phyloP scores from a whole-genome alignment of 2,888 invertebrate genomes.

The Trachelus tabidus region DNA sequence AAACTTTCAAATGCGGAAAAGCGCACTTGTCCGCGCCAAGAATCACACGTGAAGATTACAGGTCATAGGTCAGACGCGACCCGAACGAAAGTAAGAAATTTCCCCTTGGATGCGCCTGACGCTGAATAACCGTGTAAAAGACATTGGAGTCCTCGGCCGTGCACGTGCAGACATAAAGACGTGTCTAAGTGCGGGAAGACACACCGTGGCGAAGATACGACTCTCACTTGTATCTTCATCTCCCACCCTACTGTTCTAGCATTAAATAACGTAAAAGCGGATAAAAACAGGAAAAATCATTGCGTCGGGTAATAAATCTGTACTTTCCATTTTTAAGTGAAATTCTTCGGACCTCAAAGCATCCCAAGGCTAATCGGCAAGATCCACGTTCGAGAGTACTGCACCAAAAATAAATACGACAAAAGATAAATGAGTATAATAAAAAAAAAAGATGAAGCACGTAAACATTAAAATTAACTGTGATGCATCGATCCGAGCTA shows the following conservation, averaged over 20 bases:
- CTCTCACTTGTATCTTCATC: conserved; percentile 2
- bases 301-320: too few species aligned
- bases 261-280: too few species aligned
- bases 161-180: background rate
- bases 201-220: background rate
- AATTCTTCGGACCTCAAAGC: too few species aligned
- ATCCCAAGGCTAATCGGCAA: too few species aligned
- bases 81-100: conserved; percentile 16
- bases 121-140: background rate
- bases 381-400: too few species aligned
- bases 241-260: background rate
- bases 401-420: too few species aligned
- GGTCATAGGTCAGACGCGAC: conserved; percentile 18
- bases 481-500: too few species aligned
- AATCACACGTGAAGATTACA: conserved; percentile 6
- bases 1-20: conserved; percentile 16
- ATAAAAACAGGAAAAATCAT: too few species aligned
- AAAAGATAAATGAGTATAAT: too few species aligned
- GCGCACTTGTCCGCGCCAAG: background rate
- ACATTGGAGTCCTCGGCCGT: background rate
- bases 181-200: background rate
- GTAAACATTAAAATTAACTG: too few species aligned
- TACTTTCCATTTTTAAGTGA: too few species aligned
- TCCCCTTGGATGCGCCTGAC: background rate
- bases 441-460: too few species aligned